Percentiles rank a stretch among this genome's conserved stretches.
phyloP scores from a whole-genome alignment of 2,888 invertebrate species.

The Parthenolecanium corni region DNA sequence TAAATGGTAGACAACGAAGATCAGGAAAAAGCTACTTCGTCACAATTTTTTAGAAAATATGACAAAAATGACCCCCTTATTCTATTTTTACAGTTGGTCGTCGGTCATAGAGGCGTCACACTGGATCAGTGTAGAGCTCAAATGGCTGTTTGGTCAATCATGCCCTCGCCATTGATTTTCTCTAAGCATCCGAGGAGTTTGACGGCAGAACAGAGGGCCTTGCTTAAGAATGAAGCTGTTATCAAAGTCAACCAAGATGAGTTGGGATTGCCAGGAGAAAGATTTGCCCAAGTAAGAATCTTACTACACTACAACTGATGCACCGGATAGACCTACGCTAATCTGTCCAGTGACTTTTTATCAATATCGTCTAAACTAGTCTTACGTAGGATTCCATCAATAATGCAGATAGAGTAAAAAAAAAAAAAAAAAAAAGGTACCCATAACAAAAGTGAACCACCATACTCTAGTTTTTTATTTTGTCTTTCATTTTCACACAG shows the following conservation, averaged over 20 bases:
- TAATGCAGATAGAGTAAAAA: neutral
- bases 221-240: conserved; percentile 50
- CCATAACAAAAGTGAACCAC: too few species aligned
- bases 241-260: conserved; percentile 58
- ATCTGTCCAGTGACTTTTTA: too few species aligned
- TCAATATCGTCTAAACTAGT: too few species aligned
- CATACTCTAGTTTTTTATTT: too few species aligned
- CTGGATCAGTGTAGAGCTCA: conserved; percentile 56
- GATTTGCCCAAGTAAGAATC: conserved; percentile 36
- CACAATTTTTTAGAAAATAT: too few species aligned
- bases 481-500: conserved; percentile 22
- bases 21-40: too few species aligned
- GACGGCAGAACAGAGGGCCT: conserved; percentile 45
- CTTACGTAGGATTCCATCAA: too few species aligned
- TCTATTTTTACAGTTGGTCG: conserved; percentile 45
- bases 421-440: neutral
- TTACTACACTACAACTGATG: too few species aligned
- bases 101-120: conserved; percentile 53
- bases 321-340: too few species aligned
- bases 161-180: conserved; percentile 61
- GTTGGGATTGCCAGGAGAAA: conserved; percentile 51
- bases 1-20: too few species aligned
- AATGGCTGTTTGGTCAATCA: conserved; percentile 62
- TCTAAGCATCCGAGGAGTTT: conserved; percentile 56
- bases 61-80: too few species aligned